A percentile compares a stretch with the other conserved stretches of the same genome.
phyloP scores from a whole-genome alignment of 2,113 vertebrate genomes.

The Embiotoca jacksoni region DNA sequence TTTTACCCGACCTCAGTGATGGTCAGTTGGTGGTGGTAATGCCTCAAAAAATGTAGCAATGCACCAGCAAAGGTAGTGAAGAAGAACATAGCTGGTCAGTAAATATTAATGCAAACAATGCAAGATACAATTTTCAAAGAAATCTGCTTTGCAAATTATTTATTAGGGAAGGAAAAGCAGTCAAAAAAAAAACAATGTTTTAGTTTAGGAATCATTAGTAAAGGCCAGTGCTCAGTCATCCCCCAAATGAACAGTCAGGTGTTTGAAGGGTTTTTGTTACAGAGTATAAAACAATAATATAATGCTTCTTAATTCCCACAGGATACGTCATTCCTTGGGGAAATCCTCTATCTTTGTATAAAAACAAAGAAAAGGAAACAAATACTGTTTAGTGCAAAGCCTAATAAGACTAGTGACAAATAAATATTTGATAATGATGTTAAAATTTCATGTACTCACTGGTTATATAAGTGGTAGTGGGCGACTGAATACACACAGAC shows the following conservation, averaged over 20 bases:
- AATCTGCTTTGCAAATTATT: too few relatives aligned
- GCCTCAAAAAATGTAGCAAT: too few relatives aligned
- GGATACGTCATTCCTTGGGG: not conserved
- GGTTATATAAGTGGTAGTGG: conserved; percentile 57
- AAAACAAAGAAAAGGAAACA: conserved; percentile 6
- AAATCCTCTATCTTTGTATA: conserved; percentile 9
- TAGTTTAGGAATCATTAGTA: not conserved
- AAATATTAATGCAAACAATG: too few relatives aligned
- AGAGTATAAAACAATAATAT: too few relatives aligned
- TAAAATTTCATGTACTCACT: conserved; percentile 28
- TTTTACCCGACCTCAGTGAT: too few relatives aligned
- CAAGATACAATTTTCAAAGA: too few relatives aligned
- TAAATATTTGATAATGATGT: conserved; percentile 29
- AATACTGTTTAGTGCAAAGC: not conserved
- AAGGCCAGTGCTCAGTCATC: not conserved
- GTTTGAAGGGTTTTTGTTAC: not conserved
- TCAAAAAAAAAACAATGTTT: not conserved
- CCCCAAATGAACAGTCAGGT: not conserved
- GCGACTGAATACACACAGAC: conserved; percentile 34
- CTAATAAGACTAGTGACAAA: not conserved
- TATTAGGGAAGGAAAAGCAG: too few relatives aligned
- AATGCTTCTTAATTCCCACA: not conserved
- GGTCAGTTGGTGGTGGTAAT: too few relatives aligned
- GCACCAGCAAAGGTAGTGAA: too few relatives aligned
- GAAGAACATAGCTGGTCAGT: too few relatives aligned